Percentiles rank a stretch among this genome's conserved stretches.
phyloP scores from a whole-genome alignment of 2,113 vertebrate genomes.

The Bucco capensis region DNA sequence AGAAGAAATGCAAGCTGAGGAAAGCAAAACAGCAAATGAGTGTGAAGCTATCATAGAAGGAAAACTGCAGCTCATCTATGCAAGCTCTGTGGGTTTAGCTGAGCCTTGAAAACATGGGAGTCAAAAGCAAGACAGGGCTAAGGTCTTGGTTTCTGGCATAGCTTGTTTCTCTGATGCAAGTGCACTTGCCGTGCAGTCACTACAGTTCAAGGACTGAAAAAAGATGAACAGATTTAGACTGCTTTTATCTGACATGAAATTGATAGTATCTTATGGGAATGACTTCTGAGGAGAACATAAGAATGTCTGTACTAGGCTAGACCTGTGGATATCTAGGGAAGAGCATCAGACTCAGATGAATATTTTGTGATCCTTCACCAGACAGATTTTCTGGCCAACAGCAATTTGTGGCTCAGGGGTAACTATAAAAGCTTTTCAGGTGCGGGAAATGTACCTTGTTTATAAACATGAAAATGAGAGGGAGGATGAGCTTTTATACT shows the following conservation, averaged over 20 bases:
- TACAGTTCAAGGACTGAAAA: neutral
- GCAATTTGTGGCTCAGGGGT: neutral
- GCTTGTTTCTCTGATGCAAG: neutral
- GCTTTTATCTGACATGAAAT: conserved; percentile 17
- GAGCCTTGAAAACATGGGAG: neutral
- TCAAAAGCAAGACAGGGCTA: neutral
- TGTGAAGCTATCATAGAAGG: neutral
- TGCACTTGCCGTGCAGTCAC: conserved; percentile 12
- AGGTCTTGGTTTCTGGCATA: neutral
- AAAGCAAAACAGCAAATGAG: neutral
- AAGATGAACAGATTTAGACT: conserved; percentile 3
- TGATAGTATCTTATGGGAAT: conserved; percentile 30
- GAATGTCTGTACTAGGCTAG: neutral
- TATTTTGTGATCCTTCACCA: conserved; percentile 5
- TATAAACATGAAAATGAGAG: neutral
- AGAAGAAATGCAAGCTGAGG: neutral
- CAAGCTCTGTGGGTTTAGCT: neutral
- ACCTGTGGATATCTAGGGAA: neutral
- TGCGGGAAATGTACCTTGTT: neutral
- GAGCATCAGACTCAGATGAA: neutral
- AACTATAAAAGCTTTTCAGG: neutral
- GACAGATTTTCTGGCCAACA: neutral
- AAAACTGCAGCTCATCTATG: neutral
- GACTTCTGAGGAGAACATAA: neutral
- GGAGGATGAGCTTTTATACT: neutral